Evolutionary conservation across 64 coral and sea anemone species (phyloP).

Genomic region (Trachythela sp.): DNA sequence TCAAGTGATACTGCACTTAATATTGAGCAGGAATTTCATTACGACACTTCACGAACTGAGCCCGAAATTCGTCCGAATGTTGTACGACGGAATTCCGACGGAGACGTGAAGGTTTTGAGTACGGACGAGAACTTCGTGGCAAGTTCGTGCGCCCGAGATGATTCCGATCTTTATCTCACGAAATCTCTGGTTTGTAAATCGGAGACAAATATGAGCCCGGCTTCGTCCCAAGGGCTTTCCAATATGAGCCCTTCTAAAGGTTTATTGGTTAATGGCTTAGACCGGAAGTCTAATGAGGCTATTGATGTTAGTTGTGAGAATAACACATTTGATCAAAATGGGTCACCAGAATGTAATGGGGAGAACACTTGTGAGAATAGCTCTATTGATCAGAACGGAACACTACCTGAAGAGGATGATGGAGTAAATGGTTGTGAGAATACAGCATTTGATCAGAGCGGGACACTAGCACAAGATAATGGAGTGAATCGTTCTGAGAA

Average conservation of each 20-base stretch:
- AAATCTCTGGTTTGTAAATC: background rate
- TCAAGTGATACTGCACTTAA: constrained; percentile 30
- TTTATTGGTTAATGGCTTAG: background rate
- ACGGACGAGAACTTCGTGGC: background rate
- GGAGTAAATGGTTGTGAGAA: background rate
- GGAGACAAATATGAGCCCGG: too few relatives aligned
- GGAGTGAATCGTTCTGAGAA: background rate
- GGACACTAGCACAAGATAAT: background rate
- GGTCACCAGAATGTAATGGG: background rate
- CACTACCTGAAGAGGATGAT: background rate
- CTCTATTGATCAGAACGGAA: background rate
- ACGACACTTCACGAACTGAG: background rate
- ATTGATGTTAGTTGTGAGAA: background rate
- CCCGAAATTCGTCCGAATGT: background rate
- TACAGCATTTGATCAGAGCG: background rate
- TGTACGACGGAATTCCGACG: constrained; percentile 10
- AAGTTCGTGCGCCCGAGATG: background rate
- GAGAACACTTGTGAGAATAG: background rate
- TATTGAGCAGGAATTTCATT: constrained; percentile 3
- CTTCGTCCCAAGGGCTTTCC: background rate
- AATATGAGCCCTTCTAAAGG: background rate
- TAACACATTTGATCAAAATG: background rate
- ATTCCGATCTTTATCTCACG: background rate
- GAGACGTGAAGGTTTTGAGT: background rate
- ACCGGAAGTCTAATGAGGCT: background rate